Evolutionary conservation across 2,797 vertebrate genomes (phyloP), one percentile per base, ranked within the genome.

Genomic region (Brachymystax lenok): DNA sequence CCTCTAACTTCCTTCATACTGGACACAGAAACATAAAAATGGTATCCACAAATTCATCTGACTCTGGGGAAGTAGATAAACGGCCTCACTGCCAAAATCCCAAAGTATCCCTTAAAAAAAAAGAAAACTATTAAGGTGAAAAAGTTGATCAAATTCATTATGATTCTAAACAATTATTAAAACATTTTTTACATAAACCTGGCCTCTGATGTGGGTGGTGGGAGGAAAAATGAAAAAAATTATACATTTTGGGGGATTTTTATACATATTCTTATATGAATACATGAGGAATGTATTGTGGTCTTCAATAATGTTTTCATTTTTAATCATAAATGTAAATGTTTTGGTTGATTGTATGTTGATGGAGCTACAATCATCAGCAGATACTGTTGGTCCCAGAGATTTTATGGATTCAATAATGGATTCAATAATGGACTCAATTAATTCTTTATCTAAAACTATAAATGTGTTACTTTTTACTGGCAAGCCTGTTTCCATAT

Each of bases 231-330:
- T 3, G 10, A 46, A 3, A 46, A 56, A 92, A 94, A 70, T 97
- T 98, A 80, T 89, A 80, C 19, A 94, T 95, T 0, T 96, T 97
- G 92, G 59, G 74, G 77, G 1, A 69, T 52, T 77, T 75, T 24
- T 67, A 70, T 52, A 19, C 21, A 24, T 64, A 13, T 64, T 24
- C 1, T 74, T 66, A 80, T 63, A 70, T 61, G 52, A 35, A 35
- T 54, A 12, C 40, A 67, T n/a, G 8, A 75, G 67, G 73, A 86
- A 83, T 78, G 52, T 19, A 72, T 78, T 59, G 54, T 59, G n/a
- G 2, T 73, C 59, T 81, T 61, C 73, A 64, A 64, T 50, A 30
- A 68, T 19, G 10, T 74, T 64, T 85, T 79, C 80, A 54, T 79
- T 73, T 77, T 27, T 52, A 69, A 63, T 64, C 52, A 16, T 28